These are phyloP conservation scores for Anhinga anhinga DNA, from an alignment of 2,113 vertebrate genomes.

Conservation along the genomic window DNA sequence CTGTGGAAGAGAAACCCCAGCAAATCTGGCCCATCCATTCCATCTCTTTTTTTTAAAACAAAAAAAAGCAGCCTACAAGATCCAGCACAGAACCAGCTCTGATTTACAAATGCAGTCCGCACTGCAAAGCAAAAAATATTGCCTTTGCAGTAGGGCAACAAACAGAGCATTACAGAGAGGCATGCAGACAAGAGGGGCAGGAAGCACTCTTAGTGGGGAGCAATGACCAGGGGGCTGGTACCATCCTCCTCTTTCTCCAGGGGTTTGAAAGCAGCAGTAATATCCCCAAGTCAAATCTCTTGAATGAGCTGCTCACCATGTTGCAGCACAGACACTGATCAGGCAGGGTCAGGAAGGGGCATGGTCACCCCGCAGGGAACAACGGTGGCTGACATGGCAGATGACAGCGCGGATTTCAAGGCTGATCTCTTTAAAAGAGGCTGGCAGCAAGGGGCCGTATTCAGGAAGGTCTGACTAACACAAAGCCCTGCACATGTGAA, in stretches of 20 bases:
- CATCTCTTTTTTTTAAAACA: not conserved
- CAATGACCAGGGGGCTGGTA: not conserved
- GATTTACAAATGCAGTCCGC: not conserved
- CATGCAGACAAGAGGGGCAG: not conserved
- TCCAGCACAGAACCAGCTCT: not conserved
- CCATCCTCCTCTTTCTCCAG: not conserved
- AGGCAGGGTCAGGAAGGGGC: not conserved
- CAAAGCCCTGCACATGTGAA: not conserved
- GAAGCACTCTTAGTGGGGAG: not conserved
- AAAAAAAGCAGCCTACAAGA: not conserved
- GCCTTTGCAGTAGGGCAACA: not conserved
- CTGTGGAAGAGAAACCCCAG: not conserved
- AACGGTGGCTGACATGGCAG: not conserved
- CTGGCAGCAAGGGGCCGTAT: not conserved
- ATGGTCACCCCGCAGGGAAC: accelerated
- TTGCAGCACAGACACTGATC: not conserved
- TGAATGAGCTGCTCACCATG: not conserved
- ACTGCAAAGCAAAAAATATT: not conserved
- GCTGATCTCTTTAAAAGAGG: not conserved
- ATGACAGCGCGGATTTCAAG: not conserved
- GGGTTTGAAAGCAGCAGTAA: not conserved
- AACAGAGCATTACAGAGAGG: not conserved
- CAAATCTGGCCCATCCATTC: not conserved
- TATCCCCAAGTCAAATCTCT: not conserved
- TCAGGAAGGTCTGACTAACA: not conserved